Evolutionary conservation across 2,888 invertebrate species (phyloP).

Genomic region (Teleiodes luculella): DNA sequence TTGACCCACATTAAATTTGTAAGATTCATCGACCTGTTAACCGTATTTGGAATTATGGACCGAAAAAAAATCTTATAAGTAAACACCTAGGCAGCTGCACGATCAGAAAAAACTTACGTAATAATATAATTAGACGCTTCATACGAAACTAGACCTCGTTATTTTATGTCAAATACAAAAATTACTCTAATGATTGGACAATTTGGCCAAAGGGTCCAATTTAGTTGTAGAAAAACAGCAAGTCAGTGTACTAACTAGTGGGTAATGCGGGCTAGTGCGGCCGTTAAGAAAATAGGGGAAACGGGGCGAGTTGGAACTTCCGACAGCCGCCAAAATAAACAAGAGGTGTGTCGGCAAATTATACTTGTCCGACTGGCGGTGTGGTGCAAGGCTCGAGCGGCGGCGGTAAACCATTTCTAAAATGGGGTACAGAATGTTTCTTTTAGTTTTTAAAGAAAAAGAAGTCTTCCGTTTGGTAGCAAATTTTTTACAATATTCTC

Average conservation of each 20-base stretch:
- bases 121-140: background rate
- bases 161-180: slow-evolving; percentile 4
- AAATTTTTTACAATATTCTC: no score
- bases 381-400: background rate
- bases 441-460: background rate
- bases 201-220: background rate
- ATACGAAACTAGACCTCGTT: slow-evolving; percentile 1
- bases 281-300: background rate
- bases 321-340: slow-evolving; percentile 57
- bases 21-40: no score
- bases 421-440: background rate
- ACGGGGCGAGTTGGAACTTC: slow-evolving; percentile 34
- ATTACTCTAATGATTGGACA: slow-evolving; percentile 5
- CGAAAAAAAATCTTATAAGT: no score
- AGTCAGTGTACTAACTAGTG: slow-evolving; percentile 7
- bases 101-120: background rate
- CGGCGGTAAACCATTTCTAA: background rate
- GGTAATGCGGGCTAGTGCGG: slow-evolving; percentile 11
- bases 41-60: no score
- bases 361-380: background rate
- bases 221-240: background rate
- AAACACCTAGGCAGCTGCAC: background rate
- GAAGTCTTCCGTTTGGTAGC: no score
- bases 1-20: no score
- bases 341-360: slow-evolving; percentile 24